These are phyloP conservation scores for Tiliacea aurago DNA, from an alignment of 2,888 invertebrate genomes.

Conservation along the genomic window DNA sequence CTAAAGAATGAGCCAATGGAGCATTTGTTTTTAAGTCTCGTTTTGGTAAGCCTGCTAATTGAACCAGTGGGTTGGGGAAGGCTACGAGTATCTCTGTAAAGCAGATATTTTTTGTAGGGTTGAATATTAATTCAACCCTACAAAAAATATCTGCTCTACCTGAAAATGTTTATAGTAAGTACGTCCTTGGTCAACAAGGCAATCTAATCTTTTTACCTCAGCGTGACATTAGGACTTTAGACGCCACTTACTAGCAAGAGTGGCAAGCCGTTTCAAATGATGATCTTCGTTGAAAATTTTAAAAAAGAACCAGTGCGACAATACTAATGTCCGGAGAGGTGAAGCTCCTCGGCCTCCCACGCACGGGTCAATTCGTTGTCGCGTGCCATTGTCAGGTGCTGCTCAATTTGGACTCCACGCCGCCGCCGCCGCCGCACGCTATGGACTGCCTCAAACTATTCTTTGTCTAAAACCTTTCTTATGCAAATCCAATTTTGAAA, in stretches of 20 bases:
- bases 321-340: conserved; percentile 25
- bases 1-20: conserved; percentile 4
- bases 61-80: neutral
- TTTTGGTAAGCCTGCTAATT: neutral
- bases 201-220: neutral
- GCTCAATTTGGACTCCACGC: conserved; percentile 43
- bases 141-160: too few relatives aligned
- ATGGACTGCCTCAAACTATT: conserved; percentile 29
- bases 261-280: neutral
- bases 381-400: conserved; percentile 40
- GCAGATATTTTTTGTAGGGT: neutral
- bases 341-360: conserved; percentile 39
- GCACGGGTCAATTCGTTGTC: conserved; percentile 38
- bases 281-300: conserved; percentile 3
- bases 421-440: conserved; percentile 33
- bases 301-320: neutral
- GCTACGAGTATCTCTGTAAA: neutral
- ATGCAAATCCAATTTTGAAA: conserved; percentile 21
- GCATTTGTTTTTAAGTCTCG: neutral
- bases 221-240: neutral
- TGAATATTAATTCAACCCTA: too few relatives aligned
- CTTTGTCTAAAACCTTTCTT: conserved; percentile 26
- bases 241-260: neutral
- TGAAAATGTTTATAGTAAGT: neutral
- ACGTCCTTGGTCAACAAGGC: neutral